Conservation (phyloP, 2,888 invertebrate genomes). For the Yponomeuta sedellus region DNA sequence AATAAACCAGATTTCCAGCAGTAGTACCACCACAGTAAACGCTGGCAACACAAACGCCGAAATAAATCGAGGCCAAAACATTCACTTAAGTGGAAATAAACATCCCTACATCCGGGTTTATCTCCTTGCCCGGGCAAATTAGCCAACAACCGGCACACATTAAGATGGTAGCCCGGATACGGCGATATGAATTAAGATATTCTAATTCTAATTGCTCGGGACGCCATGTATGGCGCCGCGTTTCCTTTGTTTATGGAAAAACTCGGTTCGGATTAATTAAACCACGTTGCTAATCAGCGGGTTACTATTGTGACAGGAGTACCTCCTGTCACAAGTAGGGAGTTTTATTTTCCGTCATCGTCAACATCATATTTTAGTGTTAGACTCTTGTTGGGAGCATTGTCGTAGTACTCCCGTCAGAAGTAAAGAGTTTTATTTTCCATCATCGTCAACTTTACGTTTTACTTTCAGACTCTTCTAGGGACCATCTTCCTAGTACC, state of each 20-base stretch:
- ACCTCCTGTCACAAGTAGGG: too few species aligned
- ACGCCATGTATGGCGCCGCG: constrained; percentile 19
- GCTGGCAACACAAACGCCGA: background rate
- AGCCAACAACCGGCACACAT: constrained; percentile 65
- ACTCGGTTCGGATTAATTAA: background rate
- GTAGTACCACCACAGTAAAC: background rate
- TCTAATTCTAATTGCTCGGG: constrained; percentile 77
- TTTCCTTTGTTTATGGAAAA: constrained; percentile 7
- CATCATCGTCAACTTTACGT: too few species aligned
- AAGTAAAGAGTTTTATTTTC: too few species aligned
- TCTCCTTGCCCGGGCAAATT: constrained; percentile 65
- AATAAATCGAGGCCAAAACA: constrained; percentile 37
- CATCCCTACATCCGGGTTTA: constrained; percentile 58
- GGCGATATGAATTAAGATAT: constrained; percentile 83
- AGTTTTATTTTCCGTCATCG: background rate
- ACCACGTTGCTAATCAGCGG: background rate
- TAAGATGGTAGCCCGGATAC: constrained; percentile 74
- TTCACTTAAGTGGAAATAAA: constrained; percentile 69
- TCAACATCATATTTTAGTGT: too few species aligned
- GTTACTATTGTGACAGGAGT: too few species aligned
- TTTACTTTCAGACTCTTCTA: too few species aligned
- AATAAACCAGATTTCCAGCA: background rate
- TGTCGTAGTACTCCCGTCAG: too few species aligned
- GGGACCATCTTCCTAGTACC: too few species aligned
- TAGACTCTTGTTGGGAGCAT: too few species aligned